Conservation (phyloP, 2,113 vertebrate species). For the Talpa occidentalis region DNA sequence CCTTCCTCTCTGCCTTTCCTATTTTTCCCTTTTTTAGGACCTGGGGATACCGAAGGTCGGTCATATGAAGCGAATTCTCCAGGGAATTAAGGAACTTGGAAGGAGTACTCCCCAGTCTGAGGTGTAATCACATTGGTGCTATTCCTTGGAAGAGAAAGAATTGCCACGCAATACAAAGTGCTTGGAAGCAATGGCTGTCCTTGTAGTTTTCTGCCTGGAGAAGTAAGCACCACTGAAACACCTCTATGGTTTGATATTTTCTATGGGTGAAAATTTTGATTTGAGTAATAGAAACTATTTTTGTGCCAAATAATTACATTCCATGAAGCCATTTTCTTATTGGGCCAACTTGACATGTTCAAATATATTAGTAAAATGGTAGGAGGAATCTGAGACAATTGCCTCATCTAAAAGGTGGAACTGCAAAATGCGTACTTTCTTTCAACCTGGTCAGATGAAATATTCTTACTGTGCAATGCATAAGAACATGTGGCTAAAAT, state of each 20-base stretch:
- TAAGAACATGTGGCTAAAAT: constrained; percentile 71
- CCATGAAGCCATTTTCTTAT: constrained; percentile 85
- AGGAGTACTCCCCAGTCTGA: constrained; percentile 91
- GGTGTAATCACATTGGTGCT: constrained; percentile 87
- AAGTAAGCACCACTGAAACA: constrained; percentile 75
- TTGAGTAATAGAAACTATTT: constrained; percentile 78
- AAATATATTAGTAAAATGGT: constrained; percentile 77
- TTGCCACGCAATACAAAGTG: constrained; percentile 76
- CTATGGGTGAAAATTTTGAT: constrained; percentile 73
- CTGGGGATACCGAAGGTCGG: constrained; percentile 99
- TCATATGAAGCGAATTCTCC: constrained; percentile 99
- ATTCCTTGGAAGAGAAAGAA: constrained; percentile 74
- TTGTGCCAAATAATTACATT: constrained; percentile 89
- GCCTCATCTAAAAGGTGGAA: constrained; percentile 77
- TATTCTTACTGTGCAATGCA: constrained; percentile 62
- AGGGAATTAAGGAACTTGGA: constrained; percentile 99
- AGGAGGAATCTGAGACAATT: constrained; percentile 60
- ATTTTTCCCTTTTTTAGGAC: constrained; percentile 88
- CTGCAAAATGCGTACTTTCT: constrained; percentile 86
- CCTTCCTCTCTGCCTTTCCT: neutral
- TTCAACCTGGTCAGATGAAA: constrained; percentile 80
- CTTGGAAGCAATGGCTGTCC: constrained; percentile 73
- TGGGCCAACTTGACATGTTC: constrained; percentile 85
- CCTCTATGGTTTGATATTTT: constrained; percentile 72
- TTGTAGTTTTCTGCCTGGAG: constrained; percentile 75